Evolutionary conservation across 2,797 vertebrate species (phyloP).

Genomic region (Acropternis orthonyx): DNA sequence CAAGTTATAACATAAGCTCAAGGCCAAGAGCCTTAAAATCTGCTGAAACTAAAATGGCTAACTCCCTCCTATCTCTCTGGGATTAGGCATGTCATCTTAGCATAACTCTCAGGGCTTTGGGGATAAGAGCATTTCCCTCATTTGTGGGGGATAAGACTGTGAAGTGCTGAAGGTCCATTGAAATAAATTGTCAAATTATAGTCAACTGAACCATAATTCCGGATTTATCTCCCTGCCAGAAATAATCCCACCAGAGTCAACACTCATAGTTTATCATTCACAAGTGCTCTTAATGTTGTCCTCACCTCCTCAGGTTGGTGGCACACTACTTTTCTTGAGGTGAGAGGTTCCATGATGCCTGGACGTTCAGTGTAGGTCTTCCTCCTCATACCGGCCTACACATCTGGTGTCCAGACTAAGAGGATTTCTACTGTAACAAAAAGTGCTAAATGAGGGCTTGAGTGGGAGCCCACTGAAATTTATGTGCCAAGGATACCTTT

Average conservation of each 20-base stretch:
- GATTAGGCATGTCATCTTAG: not conserved
- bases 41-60: not conserved
- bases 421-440: not conserved
- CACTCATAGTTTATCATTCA: not conserved
- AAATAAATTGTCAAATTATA: not conserved
- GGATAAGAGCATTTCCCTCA: not conserved
- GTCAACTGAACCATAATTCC: not conserved
- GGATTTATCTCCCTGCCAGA: not conserved
- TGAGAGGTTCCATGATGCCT: not conserved
- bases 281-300: not conserved
- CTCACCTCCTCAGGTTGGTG: not conserved
- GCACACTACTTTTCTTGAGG: not conserved
- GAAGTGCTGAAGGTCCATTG: not conserved
- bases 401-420: not conserved
- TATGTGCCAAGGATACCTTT: not conserved
- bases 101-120: not conserved
- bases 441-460: not conserved
- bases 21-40: not conserved
- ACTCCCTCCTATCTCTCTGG: not conserved
- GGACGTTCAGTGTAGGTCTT: not conserved
- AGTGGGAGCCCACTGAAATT: not conserved
- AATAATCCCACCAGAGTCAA: not conserved
- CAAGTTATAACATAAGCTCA: not conserved
- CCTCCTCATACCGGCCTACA: not conserved
- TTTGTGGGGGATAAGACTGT: not conserved